Conservation (phyloP, 2,888 invertebrate genomes). For the Achlya flavicornis region DNA sequence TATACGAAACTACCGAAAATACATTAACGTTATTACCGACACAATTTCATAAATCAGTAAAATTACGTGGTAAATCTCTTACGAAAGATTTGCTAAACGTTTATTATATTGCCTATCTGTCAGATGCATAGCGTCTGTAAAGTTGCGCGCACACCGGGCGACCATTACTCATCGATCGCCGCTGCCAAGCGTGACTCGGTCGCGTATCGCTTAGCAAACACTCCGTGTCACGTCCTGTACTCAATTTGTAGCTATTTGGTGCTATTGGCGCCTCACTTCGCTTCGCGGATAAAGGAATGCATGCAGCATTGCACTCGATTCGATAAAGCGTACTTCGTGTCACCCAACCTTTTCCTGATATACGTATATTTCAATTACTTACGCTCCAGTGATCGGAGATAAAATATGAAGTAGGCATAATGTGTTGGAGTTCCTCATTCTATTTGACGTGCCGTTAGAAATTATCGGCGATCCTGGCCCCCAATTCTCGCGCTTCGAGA, state of each 20-base stretch:
- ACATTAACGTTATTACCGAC: background rate
- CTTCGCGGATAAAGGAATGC: conserved; percentile 46
- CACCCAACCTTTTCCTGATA: conserved; percentile 17
- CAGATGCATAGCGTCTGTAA: conserved; percentile 4
- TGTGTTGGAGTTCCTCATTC: too few relatives aligned
- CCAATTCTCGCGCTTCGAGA: too few relatives aligned
- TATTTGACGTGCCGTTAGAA: too few relatives aligned
- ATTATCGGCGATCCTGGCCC: too few relatives aligned
- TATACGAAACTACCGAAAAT: background rate
- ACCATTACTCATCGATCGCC: conserved; percentile 41
- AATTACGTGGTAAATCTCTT: conserved; percentile 1
- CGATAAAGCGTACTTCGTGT: conserved; percentile 14
- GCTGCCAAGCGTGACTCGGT: conserved; percentile 38
- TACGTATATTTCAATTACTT: conserved; percentile 16
- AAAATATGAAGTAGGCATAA: background rate
- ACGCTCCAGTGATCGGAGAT: conserved; percentile 5
- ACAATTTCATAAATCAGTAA: background rate
- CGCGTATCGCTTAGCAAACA: conserved; percentile 55
- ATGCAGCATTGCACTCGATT: conserved; percentile 30
- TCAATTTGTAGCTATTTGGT: conserved; percentile 67
- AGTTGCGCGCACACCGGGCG: conserved; percentile 10
- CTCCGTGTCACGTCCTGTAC: conserved; percentile 49
- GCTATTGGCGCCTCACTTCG: conserved; percentile 49
- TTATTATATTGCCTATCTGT: conserved; percentile 5
- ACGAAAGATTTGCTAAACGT: conserved; percentile 8